Evolutionary conservation across 2,113 vertebrate species (phyloP), one percentile per base, ranked within the genome.

Genomic region (Anguilla rostrata): DNA sequence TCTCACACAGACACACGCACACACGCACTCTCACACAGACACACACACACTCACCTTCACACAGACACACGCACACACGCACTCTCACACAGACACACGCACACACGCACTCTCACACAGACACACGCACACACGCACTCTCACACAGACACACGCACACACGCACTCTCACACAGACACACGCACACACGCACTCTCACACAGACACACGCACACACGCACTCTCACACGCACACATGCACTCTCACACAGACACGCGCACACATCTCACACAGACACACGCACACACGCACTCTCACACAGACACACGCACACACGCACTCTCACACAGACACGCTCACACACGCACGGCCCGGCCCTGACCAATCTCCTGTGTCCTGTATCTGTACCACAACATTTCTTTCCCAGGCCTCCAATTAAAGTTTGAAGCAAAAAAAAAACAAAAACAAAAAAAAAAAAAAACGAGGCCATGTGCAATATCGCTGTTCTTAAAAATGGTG

Each of bases 141-240:
- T 6, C 43, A 46, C 43, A 46, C 9, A 46, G 5, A 46, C 43
- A 2, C 43, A 9, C 43, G 9, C 43, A 46, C 5, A 46, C 43
- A 6, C 43, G 9, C 43, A 46, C 43, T 6, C 43, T 6, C 43
- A 46, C 63, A 66, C 63, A 5, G 9, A 66, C 63, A 22, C 63
- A 66, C 63, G 1, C 63, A 66, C 6, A 66, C 57, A 87, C 39
- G 93, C 80, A 84, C 34, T 57, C n/a, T 12, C 2, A 7, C 34
- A 29, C 14, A 56, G 16, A n/a, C 22, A 49, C 82, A 46, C 26
- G 1, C 29, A 11, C 78, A 7, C 78, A 80, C 14, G 1, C 43
- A 9, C 43, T 6, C 43, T 6, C 43, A 46, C 43, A 6, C 43
- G 2, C 0, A 46, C 43, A 46, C 43, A 46, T 9, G 9, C 43